Conservation (phyloP, 1,140 invertebrate species). For the Drosophila bocqueti region DNA sequence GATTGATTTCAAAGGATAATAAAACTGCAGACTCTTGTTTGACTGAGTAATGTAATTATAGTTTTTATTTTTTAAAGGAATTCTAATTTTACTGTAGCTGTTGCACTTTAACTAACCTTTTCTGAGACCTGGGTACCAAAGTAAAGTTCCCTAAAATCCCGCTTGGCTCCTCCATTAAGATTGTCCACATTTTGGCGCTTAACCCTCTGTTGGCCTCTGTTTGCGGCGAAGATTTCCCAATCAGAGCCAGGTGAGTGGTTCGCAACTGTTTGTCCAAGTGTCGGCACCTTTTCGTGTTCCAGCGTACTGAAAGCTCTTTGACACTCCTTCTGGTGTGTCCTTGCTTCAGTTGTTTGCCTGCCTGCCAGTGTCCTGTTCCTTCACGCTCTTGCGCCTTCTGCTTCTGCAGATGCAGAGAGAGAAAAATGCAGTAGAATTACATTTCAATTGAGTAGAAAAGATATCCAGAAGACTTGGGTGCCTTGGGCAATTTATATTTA, state of each 20-base stretch:
- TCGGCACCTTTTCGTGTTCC: constrained; percentile 38
- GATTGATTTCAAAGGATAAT: background rate
- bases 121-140: background rate
- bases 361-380: constrained; percentile 32
- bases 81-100: background rate
- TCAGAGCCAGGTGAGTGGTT: constrained; percentile 38
- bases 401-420: constrained; percentile 1
- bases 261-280: constrained; percentile 20
- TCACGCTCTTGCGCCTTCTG: constrained; percentile 17
- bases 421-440: background rate
- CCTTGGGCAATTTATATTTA: background rate
- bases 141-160: background rate
- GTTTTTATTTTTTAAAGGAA: too few relatives aligned
- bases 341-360: constrained; percentile 44
- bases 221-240: constrained; percentile 39
- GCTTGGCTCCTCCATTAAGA: constrained; percentile 28
- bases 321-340: constrained; percentile 12
- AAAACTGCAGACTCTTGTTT: background rate
- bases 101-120: constrained; percentile 1
- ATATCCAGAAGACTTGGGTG: too few relatives aligned
- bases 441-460: background rate
- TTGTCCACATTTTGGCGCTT: constrained; percentile 15
- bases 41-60: background rate
- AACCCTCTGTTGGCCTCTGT: constrained; percentile 21
- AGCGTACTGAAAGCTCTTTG: constrained; percentile 8